phyloP scores from a whole-genome alignment of 2,888 invertebrate genomes.

The Dendrolimus houi region DNA sequence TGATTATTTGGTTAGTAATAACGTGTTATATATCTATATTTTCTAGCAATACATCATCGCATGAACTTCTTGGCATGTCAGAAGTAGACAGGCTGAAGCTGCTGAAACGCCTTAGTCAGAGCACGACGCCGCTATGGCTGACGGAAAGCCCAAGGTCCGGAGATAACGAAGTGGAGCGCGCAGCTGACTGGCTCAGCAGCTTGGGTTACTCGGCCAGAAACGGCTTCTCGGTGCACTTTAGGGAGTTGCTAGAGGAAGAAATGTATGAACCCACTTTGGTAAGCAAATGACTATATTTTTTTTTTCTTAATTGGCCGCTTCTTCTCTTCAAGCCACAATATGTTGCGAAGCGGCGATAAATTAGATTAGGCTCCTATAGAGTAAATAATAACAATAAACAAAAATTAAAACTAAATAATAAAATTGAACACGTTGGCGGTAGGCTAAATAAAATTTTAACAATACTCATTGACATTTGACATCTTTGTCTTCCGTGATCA shows the following conservation, averaged over 20 bases:
- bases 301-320: too few relatives aligned
- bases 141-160: constrained; percentile 31
- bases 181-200: constrained; percentile 83
- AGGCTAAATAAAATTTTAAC: too few relatives aligned
- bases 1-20: too few relatives aligned
- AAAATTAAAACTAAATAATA: too few relatives aligned
- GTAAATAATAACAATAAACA: too few relatives aligned
- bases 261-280: constrained; percentile 80
- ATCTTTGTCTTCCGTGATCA: too few relatives aligned
- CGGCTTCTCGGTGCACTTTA: constrained; percentile 83
- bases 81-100: constrained; percentile 39
- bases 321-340: too few relatives aligned
- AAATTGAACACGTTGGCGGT: too few relatives aligned
- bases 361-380: too few relatives aligned
- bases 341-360: too few relatives aligned
- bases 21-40: neutral
- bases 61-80: constrained; percentile 48
- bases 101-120: constrained; percentile 33
- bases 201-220: constrained; percentile 84
- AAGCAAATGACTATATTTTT: constrained; percentile 23
- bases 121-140: constrained; percentile 53
- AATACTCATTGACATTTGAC: too few relatives aligned
- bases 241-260: constrained; percentile 78
- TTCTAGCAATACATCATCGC: constrained; percentile 52
- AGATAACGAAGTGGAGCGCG: constrained; percentile 60